These are phyloP conservation scores for Zhengitettix transpicula DNA, from an alignment of 2,888 invertebrate genomes.

Conservation along the genomic window DNA sequence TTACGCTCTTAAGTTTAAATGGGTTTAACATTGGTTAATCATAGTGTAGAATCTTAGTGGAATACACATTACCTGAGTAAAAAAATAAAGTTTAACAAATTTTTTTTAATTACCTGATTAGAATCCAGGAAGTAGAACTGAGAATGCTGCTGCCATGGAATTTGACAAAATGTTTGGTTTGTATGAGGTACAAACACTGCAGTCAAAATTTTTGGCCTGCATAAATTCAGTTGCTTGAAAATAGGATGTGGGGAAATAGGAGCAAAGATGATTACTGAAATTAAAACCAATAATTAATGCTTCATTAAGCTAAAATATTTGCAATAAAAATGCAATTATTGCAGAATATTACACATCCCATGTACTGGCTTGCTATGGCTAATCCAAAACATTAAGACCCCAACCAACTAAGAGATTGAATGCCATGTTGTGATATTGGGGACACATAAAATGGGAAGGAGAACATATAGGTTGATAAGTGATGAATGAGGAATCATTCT, in stretches of 20 bases:
- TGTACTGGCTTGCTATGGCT: neutral
- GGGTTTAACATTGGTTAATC: too few species aligned
- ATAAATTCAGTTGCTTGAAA: slow-evolving; percentile 28
- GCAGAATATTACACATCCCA: too few species aligned
- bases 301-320: slow-evolving; percentile 2
- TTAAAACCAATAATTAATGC: slow-evolving; percentile 5
- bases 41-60: neutral
- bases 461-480: neutral
- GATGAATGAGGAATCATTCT: neutral
- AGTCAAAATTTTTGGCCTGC: slow-evolving; percentile 19
- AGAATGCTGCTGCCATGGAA: slow-evolving; percentile 42
- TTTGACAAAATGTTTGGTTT: slow-evolving; percentile 24
- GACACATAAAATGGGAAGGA: neutral
- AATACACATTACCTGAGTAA: neutral
- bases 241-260: slow-evolving; percentile 37
- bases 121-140: slow-evolving; percentile 43
- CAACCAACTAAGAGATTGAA: neutral
- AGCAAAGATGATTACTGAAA: slow-evolving; percentile 45
- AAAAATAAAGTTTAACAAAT: neutral
- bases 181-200: slow-evolving; percentile 40
- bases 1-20: too few species aligned
- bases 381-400: neutral
- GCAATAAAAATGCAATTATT: too few species aligned
- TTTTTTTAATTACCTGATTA: slow-evolving; percentile 30
- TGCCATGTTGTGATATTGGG: neutral